Percentiles rank a stretch among this genome's conserved stretches.
These are phyloP conservation scores for Odontocolon sp. DNA, from an alignment of 2,888 invertebrate species.

Conservation along the genomic window DNA sequence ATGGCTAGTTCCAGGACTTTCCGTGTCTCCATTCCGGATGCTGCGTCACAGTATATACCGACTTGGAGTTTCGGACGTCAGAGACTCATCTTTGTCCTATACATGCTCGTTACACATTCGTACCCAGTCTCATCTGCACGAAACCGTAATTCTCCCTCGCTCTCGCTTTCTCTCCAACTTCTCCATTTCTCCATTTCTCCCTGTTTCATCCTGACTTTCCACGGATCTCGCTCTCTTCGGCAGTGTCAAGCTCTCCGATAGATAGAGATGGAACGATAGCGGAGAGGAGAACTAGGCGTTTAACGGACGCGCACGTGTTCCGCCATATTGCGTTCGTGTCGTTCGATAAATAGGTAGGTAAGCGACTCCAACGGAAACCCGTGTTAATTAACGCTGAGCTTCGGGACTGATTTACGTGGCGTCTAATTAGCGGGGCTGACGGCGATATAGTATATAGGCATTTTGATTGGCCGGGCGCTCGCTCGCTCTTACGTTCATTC, in stretches of 20 bases:
- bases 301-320: constrained; percentile 69
- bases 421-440: constrained; percentile 80
- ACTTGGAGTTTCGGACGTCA: neutral
- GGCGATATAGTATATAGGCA: constrained; percentile 78
- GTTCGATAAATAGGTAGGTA: constrained; percentile 78
- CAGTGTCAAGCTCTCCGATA: constrained; percentile 30
- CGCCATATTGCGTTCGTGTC: constrained; percentile 67
- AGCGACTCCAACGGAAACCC: constrained; percentile 78
- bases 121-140: neutral
- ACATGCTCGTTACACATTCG: constrained; percentile 16
- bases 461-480: constrained; percentile 78
- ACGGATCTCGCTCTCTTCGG: constrained; percentile 9
- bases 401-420: constrained; percentile 81
- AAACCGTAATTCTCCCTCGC: constrained; percentile 14
- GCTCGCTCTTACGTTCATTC: constrained; percentile 48
- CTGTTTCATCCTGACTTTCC: neutral
- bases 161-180: neutral
- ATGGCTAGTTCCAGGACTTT: neutral
- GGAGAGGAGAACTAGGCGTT: constrained; percentile 58
- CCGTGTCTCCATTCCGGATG: neutral
- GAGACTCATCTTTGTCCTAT: neutral
- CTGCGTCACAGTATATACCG: neutral
- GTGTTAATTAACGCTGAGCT: constrained; percentile 81
- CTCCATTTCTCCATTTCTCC: constrained; percentile 3
- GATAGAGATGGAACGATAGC: constrained; percentile 24